phyloP scores from a whole-genome alignment of 2,888 invertebrate genomes.

The Oegoconia quadripuncta region DNA sequence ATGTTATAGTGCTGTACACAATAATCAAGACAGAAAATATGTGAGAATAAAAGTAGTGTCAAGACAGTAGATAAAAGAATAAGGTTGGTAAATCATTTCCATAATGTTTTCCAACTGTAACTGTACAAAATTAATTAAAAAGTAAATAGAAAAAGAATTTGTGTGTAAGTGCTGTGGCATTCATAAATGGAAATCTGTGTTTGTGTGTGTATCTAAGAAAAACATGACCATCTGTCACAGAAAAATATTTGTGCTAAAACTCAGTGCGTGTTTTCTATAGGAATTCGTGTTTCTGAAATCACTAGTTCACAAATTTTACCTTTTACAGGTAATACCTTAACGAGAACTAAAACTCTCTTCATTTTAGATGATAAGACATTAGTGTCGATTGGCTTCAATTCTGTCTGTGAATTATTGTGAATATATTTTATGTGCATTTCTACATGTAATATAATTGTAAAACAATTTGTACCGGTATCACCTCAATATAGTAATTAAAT shows the following conservation, averaged over 20 bases:
- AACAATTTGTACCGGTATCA: too few species aligned
- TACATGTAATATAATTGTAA: constrained; percentile 1
- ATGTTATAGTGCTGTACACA: constrained; percentile 27
- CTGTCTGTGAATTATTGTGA: constrained; percentile 48
- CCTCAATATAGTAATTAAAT: too few species aligned
- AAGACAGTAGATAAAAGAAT: constrained; percentile 3
- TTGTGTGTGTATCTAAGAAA: background rate
- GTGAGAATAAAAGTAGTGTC: background rate
- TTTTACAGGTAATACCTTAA: constrained; percentile 52
- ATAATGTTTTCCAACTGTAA: constrained; percentile 18
- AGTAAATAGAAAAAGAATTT: constrained; percentile 18
- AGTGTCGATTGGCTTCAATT: constrained; percentile 37
- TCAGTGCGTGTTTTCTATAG: background rate
- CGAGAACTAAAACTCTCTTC: constrained; percentile 52
- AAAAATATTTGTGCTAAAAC: constrained; percentile 6
- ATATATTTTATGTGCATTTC: constrained; percentile 8
- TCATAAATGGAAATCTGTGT: constrained; percentile 1
- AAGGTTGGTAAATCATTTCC: constrained; percentile 20
- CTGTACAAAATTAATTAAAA: constrained; percentile 14
- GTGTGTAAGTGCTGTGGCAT: constrained; percentile 13
- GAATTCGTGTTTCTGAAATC: constrained; percentile 13
- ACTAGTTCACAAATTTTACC: too few species aligned
- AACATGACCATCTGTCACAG: background rate
- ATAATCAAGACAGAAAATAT: constrained; percentile 16
- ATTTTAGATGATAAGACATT: constrained; percentile 40